Evolutionary conservation across 2,888 invertebrate genomes (phyloP), one percentile per base, ranked within the genome.

Genomic region (Dusona sp.): DNA sequence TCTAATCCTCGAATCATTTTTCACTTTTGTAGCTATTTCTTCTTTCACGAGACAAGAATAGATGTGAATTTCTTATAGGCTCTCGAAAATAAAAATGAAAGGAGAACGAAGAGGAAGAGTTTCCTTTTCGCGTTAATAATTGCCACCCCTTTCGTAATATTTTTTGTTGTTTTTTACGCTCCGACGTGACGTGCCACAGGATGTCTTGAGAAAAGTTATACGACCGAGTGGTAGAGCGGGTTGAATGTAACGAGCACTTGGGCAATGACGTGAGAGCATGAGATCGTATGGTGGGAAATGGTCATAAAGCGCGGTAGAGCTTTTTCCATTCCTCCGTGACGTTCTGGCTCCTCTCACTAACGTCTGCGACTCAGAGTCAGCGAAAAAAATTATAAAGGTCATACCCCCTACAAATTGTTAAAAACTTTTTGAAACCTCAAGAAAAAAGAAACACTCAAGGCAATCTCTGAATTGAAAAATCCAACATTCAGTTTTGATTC

Each of bases 161-260:
- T 61, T 61, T 61, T 16, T 29, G 29, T 29, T 9, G 16, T 61
- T 77, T 38, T 77, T 77, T 48, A 77, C 64, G 65, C 33, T n/a
- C 9, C n/a, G n/a, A 64, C 48, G 48, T 64, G 65, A 48, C 36
- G 80, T 73, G 77, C 57, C 72, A 45, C 61, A 33, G 29, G n/a
- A 29, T 25, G 65, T 73, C 72, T 25, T 29, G 65, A 81, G 65
- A 77, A 72, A 78, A 77, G 80, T 74, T 72, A 45, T 57, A 42
- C 65, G n/a, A 36, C 42, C 13, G 65, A 81, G 81, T 85, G 78
- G 73, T 16, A 33, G 25, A 72, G 36, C 45, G 67, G 22, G 36
- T 25, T 65, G 29, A 67, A 67, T 82, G 73, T 70, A 85, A 85
- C 81, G 81, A 82, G 75, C 81, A 79, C 85, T 82, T 45, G 67